Percentiles rank a stretch among this genome's conserved stretches.
These are phyloP conservation scores for Heliconius ismenius DNA, from an alignment of 2,888 invertebrate species.

Conservation along the genomic window DNA sequence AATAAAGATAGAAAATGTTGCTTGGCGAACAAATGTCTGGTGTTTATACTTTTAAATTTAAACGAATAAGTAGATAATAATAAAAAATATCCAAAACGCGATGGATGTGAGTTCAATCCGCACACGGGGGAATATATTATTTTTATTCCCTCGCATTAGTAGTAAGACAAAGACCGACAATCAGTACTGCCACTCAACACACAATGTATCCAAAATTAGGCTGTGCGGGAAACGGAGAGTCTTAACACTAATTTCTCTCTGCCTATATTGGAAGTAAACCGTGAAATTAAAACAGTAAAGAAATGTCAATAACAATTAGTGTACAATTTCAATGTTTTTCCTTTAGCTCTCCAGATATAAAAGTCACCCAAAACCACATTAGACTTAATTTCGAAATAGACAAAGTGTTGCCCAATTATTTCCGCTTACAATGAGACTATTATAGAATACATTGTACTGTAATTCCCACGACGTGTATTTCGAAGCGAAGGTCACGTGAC, in stretches of 20 bases:
- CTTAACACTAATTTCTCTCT: neutral
- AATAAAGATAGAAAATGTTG: neutral
- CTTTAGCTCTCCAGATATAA: neutral
- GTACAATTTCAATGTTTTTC: neutral
- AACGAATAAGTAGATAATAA: neutral
- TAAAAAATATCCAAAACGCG: too few relatives aligned
- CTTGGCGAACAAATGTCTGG: slow-evolving; percentile 14
- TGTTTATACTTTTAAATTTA: neutral
- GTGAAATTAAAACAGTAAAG: too few relatives aligned
- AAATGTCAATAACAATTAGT: too few relatives aligned
- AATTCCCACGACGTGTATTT: slow-evolving; percentile 42
- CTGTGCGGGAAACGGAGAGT: too few relatives aligned
- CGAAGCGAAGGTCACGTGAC: slow-evolving; percentile 40
- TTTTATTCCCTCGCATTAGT: too few relatives aligned
- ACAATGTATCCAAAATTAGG: neutral
- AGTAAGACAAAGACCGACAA: too few relatives aligned
- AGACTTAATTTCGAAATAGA: slow-evolving; percentile 12
- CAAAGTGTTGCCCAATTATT: slow-evolving; percentile 29
- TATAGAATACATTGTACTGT: slow-evolving; percentile 33
- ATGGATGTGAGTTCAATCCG: too few relatives aligned
- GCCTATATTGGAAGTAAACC: neutral
- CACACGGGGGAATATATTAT: too few relatives aligned
- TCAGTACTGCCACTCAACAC: neutral
- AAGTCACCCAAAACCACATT: neutral
- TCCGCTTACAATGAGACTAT: slow-evolving; percentile 31